phyloP scores from a whole-genome alignment of 2,888 invertebrate species.

The Drosophila engyochracea region DNA sequence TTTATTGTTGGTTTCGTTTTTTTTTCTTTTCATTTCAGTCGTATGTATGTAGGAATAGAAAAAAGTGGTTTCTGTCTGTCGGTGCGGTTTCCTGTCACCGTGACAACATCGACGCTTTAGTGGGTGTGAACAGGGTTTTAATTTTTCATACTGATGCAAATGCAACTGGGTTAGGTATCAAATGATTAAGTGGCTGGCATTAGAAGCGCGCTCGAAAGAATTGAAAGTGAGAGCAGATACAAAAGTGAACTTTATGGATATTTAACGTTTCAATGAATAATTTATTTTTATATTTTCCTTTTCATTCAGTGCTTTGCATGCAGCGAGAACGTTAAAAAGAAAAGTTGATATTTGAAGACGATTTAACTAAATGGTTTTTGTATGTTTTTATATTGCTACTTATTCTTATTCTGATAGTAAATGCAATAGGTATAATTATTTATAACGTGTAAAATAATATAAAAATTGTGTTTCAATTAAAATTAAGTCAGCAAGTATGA shows the following conservation, averaged over 20 bases:
- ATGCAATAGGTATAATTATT: neutral
- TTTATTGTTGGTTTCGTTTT: conserved; percentile 31
- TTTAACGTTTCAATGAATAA: conserved; percentile 56
- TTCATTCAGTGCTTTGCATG: conserved; percentile 21
- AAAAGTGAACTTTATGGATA: conserved; percentile 68
- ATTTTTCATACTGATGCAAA: conserved; percentile 47
- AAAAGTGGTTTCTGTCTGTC: conserved; percentile 32
- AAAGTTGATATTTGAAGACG: neutral
- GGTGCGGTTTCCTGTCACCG: conserved; percentile 56
- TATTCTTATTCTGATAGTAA: no score
- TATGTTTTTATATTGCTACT: neutral
- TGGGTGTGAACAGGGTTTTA: conserved; percentile 72
- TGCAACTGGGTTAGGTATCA: conserved; percentile 18
- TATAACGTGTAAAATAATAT: neutral
- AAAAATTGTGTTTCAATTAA: neutral
- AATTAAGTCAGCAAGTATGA: neutral
- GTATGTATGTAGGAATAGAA: conserved; percentile 2
- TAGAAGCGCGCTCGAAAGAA: conserved; percentile 19
- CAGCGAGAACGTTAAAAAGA: conserved; percentile 1
- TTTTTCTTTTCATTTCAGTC: neutral
- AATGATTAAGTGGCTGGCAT: conserved; percentile 49
- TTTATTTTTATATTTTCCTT: conserved; percentile 50
- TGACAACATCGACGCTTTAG: conserved; percentile 51
- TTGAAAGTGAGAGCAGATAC: conserved; percentile 69
- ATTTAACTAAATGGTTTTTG: conserved; percentile 1